Evolutionary conservation across 1,140 invertebrate genomes (phyloP).

Genomic region (Lutraria rhynchaena): DNA sequence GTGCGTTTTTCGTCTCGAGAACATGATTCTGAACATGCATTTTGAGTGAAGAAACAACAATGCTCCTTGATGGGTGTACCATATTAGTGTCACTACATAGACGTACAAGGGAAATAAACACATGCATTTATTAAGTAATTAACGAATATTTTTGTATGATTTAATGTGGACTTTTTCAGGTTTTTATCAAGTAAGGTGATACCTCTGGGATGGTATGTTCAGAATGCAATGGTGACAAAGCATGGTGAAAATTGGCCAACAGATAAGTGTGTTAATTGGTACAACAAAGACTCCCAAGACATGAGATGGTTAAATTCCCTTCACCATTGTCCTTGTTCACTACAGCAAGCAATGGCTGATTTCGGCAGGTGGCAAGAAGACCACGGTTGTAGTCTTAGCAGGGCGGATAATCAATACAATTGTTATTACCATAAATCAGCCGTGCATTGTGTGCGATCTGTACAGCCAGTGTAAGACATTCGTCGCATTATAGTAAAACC

Average conservation of each 20-base stretch:
- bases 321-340: constrained; percentile 94
- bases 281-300: constrained; percentile 61
- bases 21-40: no score
- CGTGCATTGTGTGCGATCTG: constrained; percentile 95
- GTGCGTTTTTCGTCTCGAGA: no score
- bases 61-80: no score
- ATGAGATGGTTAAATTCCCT: constrained; percentile 74
- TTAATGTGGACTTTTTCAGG: no score
- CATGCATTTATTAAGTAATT: no score
- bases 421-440: constrained; percentile 95
- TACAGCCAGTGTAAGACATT: constrained; percentile 92
- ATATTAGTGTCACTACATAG: no score
- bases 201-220: constrained; percentile 75
- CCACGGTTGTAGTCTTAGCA: constrained; percentile 90
- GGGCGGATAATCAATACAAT: constrained; percentile 91
- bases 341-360: constrained; percentile 94
- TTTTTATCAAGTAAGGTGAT: constrained; percentile 61
- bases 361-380: constrained; percentile 96
- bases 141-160: no score
- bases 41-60: no score
- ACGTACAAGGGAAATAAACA: no score
- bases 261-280: constrained; percentile 68
- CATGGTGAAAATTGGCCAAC: constrained; percentile 70
- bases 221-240: constrained; percentile 54
- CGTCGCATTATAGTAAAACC: no score